Conservation (phyloP, 35 echinoderm and acorn worm genomes). For the Anneissia japonica region DNA sequence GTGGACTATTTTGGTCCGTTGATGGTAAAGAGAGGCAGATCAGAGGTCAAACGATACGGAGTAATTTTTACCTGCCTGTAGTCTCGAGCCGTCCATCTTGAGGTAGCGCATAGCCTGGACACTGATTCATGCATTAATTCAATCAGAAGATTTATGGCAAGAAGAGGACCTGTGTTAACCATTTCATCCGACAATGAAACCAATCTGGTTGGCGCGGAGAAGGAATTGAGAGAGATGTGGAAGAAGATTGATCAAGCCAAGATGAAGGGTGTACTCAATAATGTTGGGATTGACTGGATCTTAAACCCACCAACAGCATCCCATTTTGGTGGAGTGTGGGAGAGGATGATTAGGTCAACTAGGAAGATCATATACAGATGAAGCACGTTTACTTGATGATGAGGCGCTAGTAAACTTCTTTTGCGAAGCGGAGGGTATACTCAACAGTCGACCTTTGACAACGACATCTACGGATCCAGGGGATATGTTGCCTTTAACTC, state of each 20-base stretch:
- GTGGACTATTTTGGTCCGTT: slow-evolving; percentile 12
- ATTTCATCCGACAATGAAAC: background rate
- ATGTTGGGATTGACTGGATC: background rate
- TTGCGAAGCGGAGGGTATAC: slow-evolving; percentile 26
- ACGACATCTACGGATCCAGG: slow-evolving; percentile 12
- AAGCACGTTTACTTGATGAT: slow-evolving; percentile 14
- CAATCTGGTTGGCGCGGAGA: background rate
- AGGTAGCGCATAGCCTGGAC: background rate
- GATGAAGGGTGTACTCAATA: background rate
- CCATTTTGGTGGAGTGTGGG: slow-evolving; percentile 1
- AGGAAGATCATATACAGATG: background rate
- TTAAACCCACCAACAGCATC: background rate
- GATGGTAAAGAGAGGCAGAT: background rate
- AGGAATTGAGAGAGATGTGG: background rate
- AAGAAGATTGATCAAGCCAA: background rate
- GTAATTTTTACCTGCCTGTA: background rate
- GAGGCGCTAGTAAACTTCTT: slow-evolving; percentile 23
- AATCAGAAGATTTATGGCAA: background rate
- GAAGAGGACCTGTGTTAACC: background rate
- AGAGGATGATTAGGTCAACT: background rate
- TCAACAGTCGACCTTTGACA: slow-evolving; percentile 17
- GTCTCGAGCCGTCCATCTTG: background rate
- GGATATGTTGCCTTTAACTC: background rate
- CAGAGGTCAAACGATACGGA: background rate
- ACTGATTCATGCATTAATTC: background rate